Conservation (phyloP, 2,113 vertebrate genomes). For the Ictalurus punctatus region DNA sequence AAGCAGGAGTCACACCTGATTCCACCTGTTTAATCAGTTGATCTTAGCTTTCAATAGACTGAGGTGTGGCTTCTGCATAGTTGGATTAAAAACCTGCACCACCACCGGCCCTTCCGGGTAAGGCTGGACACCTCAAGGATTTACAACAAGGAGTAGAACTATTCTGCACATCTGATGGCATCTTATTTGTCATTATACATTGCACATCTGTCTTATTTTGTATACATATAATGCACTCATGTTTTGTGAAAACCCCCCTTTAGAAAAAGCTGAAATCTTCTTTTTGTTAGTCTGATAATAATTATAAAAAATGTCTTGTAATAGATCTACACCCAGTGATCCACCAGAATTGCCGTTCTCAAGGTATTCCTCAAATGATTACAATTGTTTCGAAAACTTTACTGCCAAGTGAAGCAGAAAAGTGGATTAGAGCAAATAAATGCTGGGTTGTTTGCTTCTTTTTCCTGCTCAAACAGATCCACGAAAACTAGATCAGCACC, state of each 20-base stretch:
- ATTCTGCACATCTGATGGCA: not conserved
- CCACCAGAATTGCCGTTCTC: not conserved
- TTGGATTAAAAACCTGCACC: no score
- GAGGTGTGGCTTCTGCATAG: no score
- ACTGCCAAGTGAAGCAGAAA: not conserved
- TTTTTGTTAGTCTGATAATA: not conserved
- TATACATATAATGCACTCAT: not conserved
- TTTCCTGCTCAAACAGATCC: slow-evolving; percentile 43
- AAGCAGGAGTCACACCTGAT: no score
- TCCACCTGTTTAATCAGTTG: no score
- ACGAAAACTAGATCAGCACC: slow-evolving; percentile 37
- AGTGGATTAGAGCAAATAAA: slow-evolving; percentile 49
- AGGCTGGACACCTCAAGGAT: no score
- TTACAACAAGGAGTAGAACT: not conserved
- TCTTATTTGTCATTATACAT: not conserved
- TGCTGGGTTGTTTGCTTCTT: slow-evolving; percentile 42
- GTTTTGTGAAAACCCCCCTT: not conserved
- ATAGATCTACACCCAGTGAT: not conserved
- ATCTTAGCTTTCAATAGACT: no score
- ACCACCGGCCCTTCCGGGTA: no score
- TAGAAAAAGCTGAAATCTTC: not conserved
- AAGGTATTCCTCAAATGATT: not conserved
- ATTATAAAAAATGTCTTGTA: not conserved
- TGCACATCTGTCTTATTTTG: not conserved
- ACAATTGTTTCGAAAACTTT: slow-evolving; percentile 18